phyloP scores from a whole-genome alignment of 2,888 invertebrate species.

The Drosophila histrio region DNA sequence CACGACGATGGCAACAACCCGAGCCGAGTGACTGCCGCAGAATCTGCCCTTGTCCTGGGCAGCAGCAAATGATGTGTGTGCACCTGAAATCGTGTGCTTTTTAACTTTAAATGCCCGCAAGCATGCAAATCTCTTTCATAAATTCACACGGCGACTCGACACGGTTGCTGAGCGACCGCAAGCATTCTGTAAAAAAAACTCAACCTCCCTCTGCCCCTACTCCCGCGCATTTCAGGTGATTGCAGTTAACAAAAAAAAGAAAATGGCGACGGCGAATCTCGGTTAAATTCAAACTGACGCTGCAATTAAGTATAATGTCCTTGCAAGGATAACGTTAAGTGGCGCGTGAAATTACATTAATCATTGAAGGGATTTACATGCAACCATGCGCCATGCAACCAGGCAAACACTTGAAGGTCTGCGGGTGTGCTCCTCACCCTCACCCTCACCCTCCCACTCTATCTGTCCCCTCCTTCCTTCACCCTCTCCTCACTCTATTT shows the following conservation, averaged over 20 bases:
- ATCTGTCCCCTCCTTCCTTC: too few relatives aligned
- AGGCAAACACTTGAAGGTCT: slow-evolving; percentile 5
- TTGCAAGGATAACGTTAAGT: slow-evolving; percentile 83
- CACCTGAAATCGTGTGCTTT: slow-evolving; percentile 61
- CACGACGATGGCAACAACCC: slow-evolving; percentile 14
- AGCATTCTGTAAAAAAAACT: slow-evolving; percentile 2
- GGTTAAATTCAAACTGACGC: slow-evolving; percentile 79
- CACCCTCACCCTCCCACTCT: not conserved
- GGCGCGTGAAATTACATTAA: slow-evolving; percentile 84
- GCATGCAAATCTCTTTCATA: slow-evolving; percentile 81
- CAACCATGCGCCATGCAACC: slow-evolving; percentile 37
- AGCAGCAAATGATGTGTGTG: slow-evolving; percentile 59
- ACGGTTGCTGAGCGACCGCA: slow-evolving; percentile 20
- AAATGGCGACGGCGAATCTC: slow-evolving; percentile 49
- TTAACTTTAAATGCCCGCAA: slow-evolving; percentile 79
- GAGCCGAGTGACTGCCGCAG: slow-evolving; percentile 1
- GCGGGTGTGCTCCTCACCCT: not conserved
- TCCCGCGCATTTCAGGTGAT: slow-evolving; percentile 5
- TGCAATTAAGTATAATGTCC: slow-evolving; percentile 83
- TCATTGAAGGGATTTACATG: slow-evolving; percentile 82
- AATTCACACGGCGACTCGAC: slow-evolving; percentile 62
- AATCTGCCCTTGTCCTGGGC: slow-evolving; percentile 8
- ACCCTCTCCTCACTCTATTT: not conserved
- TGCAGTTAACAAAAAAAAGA: slow-evolving; percentile 31
- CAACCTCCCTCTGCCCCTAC: not conserved